Percentiles rank a stretch among this genome's conserved stretches.
Conservation (phyloP, 2,113 vertebrate genomes). For the Cynocephalus volans region DNA sequence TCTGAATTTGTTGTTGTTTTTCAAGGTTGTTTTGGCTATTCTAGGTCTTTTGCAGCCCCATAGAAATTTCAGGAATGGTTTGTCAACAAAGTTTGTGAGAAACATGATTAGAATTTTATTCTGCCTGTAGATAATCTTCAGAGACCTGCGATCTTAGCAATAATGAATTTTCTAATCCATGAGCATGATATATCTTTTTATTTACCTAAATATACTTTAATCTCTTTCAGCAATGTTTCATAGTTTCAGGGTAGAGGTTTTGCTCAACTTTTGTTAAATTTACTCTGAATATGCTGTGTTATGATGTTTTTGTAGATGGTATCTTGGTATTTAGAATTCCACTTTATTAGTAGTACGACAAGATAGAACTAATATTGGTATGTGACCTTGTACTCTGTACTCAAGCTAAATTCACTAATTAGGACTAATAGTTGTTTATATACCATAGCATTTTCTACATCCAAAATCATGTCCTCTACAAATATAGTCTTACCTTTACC, state of each 20-base stretch:
- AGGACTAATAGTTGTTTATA: background rate
- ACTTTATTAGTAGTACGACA: too few species aligned
- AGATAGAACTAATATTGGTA: background rate
- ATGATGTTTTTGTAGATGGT: background rate
- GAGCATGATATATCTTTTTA: background rate
- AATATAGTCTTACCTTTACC: background rate
- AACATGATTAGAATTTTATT: background rate
- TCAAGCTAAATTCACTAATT: background rate
- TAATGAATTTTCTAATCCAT: background rate
- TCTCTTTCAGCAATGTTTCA: background rate
- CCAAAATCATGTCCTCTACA: background rate
- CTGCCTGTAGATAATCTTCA: background rate
- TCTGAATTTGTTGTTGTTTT: background rate
- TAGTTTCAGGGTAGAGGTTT: background rate
- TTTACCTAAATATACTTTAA: background rate
- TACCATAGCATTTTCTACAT: background rate
- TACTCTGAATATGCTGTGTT: background rate
- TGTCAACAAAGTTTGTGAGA: background rate
- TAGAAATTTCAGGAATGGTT: background rate
- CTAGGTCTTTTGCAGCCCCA: background rate
- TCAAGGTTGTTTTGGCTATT: background rate
- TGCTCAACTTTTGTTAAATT: background rate
- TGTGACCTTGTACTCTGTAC: background rate
- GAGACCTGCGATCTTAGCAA: background rate
- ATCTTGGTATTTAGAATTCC: background rate